A percentile compares a stretch with the other conserved stretches of the same genome.
phyloP scores from a whole-genome alignment of 1,140 invertebrate species.

The Zaprionus ghesquierei region DNA sequence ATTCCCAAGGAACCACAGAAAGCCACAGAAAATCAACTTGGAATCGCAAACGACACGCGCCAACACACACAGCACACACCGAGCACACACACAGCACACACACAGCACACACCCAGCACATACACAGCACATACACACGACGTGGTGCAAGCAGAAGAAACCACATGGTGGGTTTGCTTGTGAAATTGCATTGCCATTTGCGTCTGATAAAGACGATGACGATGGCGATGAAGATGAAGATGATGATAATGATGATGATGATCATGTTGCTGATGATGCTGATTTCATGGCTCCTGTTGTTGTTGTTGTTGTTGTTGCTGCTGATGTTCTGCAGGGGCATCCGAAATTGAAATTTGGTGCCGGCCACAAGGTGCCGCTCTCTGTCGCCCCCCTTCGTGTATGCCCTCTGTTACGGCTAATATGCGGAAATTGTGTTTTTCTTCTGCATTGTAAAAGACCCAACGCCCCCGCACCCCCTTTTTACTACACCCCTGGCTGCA shows the following conservation, averaged over 20 bases:
- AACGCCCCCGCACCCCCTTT: background rate
- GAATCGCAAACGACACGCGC: conserved; percentile 16
- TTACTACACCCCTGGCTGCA: background rate
- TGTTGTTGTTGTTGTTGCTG: background rate
- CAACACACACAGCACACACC: background rate
- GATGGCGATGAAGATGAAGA: conserved; percentile 2
- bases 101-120: background rate
- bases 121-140: background rate
- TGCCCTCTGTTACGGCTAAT: conserved; percentile 26
- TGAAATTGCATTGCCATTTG: conserved; percentile 37
- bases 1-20: conserved; percentile 14
- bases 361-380: background rate
- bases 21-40: conserved; percentile 26
- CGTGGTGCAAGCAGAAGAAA: conserved; percentile 1
- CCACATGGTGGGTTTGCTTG: conserved; percentile 31
- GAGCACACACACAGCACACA: conserved; percentile 5
- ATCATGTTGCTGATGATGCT: too few species aligned
- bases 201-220: conserved; percentile 25
- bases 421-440: conserved; percentile 39
- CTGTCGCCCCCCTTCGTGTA: background rate
- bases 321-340: background rate
- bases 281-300: conserved; percentile 22
- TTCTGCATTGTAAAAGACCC: background rate
- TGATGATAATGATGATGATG: conserved; percentile 33
- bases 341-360: conserved; percentile 36